phyloP scores from a whole-genome alignment of 37 sponge, comb jelly and placozoan genomes.

The Theonella swinhoei region DNA sequence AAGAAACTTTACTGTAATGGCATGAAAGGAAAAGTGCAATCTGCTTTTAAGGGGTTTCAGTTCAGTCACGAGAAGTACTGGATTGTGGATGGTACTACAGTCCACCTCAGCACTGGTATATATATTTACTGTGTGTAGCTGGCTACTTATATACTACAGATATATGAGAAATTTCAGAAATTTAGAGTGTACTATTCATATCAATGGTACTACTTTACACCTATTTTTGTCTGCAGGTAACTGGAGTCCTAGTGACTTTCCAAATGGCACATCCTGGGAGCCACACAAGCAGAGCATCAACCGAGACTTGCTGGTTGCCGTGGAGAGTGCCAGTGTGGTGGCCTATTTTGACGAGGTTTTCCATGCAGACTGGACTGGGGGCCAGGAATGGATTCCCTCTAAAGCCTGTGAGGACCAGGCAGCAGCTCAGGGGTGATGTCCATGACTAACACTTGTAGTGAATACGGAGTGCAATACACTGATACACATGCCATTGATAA shows the following conservation, averaged over 20 bases:
- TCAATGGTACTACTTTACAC: not conserved
- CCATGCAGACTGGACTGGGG: constrained; percentile 60
- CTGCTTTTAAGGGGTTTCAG: constrained; percentile 44
- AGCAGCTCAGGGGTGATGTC: too few relatives aligned
- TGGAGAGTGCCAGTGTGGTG: constrained; percentile 49
- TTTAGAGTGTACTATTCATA: too few relatives aligned
- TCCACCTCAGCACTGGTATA: constrained; percentile 87
- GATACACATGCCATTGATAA: too few relatives aligned
- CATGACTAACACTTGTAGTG: too few relatives aligned
- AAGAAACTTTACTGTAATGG: constrained; percentile 52
- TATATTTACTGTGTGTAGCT: too few relatives aligned
- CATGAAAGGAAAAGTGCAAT: constrained; percentile 56
- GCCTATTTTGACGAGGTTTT: constrained; percentile 54
- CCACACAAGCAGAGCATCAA: constrained; percentile 56
- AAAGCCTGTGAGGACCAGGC: too few relatives aligned
- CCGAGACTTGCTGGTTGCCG: constrained; percentile 70
- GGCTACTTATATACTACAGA: too few relatives aligned
- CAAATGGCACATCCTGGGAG: constrained; percentile 40
- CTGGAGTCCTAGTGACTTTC: constrained; percentile 89
- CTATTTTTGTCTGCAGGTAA: constrained; percentile 56
- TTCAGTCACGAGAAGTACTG: constrained; percentile 88
- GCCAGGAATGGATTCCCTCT: constrained; percentile 74
- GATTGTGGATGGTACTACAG: constrained; percentile 76
- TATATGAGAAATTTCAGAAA: too few relatives aligned
- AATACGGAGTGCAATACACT: too few relatives aligned